Conservation (phyloP, 2,888 invertebrate genomes). For the Tetranychus piercei region DNA sequence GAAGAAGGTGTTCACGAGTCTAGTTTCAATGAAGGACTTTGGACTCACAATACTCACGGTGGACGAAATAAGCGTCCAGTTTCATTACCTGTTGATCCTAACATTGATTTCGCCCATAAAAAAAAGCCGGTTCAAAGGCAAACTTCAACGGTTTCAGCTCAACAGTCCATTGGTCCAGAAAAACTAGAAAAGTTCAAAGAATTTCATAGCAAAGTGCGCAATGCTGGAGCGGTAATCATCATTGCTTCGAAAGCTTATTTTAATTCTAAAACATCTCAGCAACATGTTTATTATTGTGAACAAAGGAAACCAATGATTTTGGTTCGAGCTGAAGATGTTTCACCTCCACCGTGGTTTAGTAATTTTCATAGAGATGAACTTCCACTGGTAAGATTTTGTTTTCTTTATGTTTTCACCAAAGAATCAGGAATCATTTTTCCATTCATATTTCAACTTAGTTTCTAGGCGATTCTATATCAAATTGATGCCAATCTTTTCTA, state of each 20-base stretch:
- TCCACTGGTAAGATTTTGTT: constrained; percentile 20
- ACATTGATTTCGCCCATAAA: not conserved
- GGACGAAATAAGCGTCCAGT: not conserved
- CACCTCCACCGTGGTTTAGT: constrained; percentile 25
- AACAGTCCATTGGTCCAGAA: constrained; percentile 24
- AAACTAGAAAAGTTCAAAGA: constrained; percentile 23
- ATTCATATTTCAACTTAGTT: too few species aligned
- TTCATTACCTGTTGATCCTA: constrained; percentile 7
- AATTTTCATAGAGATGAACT: constrained; percentile 25
- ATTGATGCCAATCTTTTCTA: not conserved
- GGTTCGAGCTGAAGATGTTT: constrained; percentile 30
- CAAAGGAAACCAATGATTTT: constrained; percentile 33
- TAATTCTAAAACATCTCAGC: constrained; percentile 25
- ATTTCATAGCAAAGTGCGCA: constrained; percentile 25
- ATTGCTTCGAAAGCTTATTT: constrained; percentile 25
- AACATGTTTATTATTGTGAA: constrained; percentile 35
- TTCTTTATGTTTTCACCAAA: not conserved
- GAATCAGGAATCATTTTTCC: not conserved
- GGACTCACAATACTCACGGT: not conserved
- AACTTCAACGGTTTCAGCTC: not conserved
- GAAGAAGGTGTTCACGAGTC: constrained; percentile 12
- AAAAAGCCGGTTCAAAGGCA: not conserved
- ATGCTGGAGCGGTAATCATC: constrained; percentile 25
- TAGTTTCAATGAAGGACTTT: constrained; percentile 7
- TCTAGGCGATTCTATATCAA: too few species aligned